These are phyloP conservation scores for Hiodon tergisus DNA, from an alignment of 2,113 vertebrate species.

Conservation along the genomic window DNA sequence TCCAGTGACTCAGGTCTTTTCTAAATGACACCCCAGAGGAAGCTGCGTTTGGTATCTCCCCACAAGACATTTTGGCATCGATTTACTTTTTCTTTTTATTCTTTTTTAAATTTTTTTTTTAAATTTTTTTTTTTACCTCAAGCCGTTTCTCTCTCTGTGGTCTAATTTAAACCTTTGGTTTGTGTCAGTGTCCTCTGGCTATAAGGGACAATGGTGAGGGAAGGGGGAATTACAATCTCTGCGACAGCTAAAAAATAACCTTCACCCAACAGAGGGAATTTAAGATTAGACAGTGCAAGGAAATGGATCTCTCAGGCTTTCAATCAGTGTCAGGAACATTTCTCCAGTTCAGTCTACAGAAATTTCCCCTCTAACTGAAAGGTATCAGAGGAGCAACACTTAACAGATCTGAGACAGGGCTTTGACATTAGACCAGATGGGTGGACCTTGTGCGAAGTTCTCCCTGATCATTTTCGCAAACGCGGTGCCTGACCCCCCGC, in stretches of 20 bases:
- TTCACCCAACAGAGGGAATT: not conserved
- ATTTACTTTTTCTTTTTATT: too few relatives aligned
- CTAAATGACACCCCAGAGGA: slow-evolving; percentile 10
- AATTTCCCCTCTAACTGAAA: too few relatives aligned
- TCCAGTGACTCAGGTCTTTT: slow-evolving; percentile 33
- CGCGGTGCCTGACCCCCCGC: too few relatives aligned
- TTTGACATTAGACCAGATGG: too few relatives aligned
- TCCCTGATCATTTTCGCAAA: too few relatives aligned
- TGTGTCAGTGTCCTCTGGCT: not conserved
- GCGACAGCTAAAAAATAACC: too few relatives aligned
- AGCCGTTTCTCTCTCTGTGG: not conserved
- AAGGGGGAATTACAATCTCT: not conserved
- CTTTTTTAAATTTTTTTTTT: too few relatives aligned
- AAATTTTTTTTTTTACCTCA: not conserved
- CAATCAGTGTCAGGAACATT: not conserved
- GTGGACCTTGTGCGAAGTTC: too few relatives aligned
- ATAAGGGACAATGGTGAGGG: not conserved
- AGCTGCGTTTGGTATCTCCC: not conserved
- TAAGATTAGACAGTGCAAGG: not conserved
- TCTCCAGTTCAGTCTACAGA: not conserved
- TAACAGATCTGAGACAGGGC: too few relatives aligned
- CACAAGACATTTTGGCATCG: not conserved
- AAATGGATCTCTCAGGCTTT: not conserved
- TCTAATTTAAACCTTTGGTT: not conserved
- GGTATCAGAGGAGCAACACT: too few relatives aligned